Base-by-base conservation (phyloP, 2,797 vertebrate species). In the Cyprinella venusta region DNA sequence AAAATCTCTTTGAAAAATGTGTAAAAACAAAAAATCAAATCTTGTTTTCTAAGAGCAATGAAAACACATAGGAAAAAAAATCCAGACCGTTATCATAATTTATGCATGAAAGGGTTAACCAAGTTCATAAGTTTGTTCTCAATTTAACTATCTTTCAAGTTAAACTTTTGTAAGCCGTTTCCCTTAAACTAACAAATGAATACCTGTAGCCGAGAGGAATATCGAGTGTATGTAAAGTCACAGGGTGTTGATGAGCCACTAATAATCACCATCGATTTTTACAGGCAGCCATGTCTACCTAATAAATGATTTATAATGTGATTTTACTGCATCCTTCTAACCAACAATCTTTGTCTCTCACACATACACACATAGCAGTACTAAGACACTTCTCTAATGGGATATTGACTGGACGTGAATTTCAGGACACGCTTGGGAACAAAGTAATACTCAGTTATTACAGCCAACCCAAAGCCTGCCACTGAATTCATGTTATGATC, bases 341-440 rank as follows among this genome's bases (percentile, higher is more conserved):
- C 61, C 24, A 56, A 40, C 61, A 82, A 67, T 59, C 45, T 42
- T n/a, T 76, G 63, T 81, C 56, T 74, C 21, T 18, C 33, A 67
- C 33, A 72, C 54, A 36, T 54, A 74, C 36, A 80, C 67, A 76
- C 71, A 82, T 16, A 65, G 6, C n/a, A 45, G 64, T 48, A 69
- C 81, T 45, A 68, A 82, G 64, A 76, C 81, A 76, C 63, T 26
- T 75, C 81, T 82, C 63, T 82, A 82, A 82, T 82, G 72, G 81
- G 50, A 76, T 82, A 82, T 82, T 82, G 81, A 82, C 81, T 82
- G 18, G 64, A 82, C 81, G 64, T 76, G 81, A 76, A 68, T 82
- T 82, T 82, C 81, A 82, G 81, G 81, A 82, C 81, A 82, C 81
- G 81, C 81, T 69, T 76, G 72, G 81, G 81, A 82, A 82, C 81